A percentile compares a stretch with the other conserved stretches of the same genome.
Evolutionary conservation across 2,113 vertebrate genomes (phyloP).

Genomic region (Xenus cinereus): DNA sequence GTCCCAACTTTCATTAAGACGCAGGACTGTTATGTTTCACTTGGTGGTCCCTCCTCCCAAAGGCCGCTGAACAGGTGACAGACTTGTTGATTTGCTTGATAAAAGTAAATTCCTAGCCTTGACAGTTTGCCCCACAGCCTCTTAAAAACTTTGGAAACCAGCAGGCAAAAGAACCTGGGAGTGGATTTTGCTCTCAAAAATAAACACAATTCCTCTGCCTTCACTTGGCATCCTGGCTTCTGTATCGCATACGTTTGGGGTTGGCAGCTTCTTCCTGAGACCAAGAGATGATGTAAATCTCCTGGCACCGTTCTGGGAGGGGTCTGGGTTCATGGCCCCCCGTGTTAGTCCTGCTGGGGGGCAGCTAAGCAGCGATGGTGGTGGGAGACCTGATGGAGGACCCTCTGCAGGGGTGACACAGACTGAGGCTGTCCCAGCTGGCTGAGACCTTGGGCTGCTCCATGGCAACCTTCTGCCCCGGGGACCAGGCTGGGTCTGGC

Average conservation of each 20-base stretch:
- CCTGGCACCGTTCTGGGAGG: not conserved
- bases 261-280: not conserved
- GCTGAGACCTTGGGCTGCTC: not conserved
- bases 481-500: not conserved
- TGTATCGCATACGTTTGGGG: not conserved
- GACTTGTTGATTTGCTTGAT: not conserved
- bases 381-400: not conserved
- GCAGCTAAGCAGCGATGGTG: not conserved
- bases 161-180: not conserved
- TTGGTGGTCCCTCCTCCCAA: not conserved
- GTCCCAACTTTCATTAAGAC: not conserved
- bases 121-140: not conserved
- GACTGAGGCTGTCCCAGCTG: not conserved
- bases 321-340: rapidly evolving
- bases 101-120: not conserved
- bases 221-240: not conserved
- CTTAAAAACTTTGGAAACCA: not conserved
- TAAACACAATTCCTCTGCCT: not conserved
- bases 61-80: not conserved
- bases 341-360: not conserved
- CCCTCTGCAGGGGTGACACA: not conserved
- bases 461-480: not conserved
- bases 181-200: not conserved
- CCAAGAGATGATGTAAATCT: not conserved
- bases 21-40: not conserved